Conservation (phyloP, 2,797 vertebrate species). For the Gila robusta region DNA sequence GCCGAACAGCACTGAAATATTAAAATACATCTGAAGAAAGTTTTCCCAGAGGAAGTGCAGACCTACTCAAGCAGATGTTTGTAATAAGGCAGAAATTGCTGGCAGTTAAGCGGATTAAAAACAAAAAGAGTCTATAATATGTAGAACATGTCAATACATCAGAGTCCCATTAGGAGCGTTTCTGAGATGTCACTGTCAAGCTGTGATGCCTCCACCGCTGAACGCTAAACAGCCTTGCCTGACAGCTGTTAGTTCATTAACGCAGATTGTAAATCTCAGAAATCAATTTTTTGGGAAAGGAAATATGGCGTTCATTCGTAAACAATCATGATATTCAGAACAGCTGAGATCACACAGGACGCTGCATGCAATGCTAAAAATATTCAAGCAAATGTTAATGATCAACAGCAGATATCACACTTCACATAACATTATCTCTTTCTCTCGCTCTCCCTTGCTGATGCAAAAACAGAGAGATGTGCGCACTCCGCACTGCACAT, state of each 20-base stretch:
- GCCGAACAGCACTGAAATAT: conserved; percentile 58
- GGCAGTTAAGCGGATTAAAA: conserved; percentile 52
- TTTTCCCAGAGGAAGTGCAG: conserved; percentile 61
- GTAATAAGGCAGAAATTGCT: conserved; percentile 66
- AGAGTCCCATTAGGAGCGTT: conserved; percentile 54
- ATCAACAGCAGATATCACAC: conserved; percentile 1
- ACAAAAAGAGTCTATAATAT: conserved; percentile 53
- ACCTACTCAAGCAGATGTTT: conserved; percentile 67
- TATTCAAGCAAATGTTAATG: conserved; percentile 8
- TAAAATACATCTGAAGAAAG: conserved; percentile 66
- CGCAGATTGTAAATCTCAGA: conserved; percentile 1
- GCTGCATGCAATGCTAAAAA: background rate
- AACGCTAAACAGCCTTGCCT: background rate
- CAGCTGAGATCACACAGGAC: conserved; percentile 13
- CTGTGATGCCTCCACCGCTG: conserved; percentile 14
- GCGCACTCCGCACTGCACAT: background rate
- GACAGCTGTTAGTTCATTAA: conserved; percentile 38
- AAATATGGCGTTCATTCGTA: conserved; percentile 5
- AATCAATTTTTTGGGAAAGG: background rate
- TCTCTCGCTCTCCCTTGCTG: background rate
- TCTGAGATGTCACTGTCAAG: conserved; percentile 1
- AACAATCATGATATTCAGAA: conserved; percentile 18
- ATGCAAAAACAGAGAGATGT: background rate
- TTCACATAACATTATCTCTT: background rate
- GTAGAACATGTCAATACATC: conserved; percentile 47